phyloP scores from a whole-genome alignment of 2,797 vertebrate species.

The Nasua narica region DNA sequence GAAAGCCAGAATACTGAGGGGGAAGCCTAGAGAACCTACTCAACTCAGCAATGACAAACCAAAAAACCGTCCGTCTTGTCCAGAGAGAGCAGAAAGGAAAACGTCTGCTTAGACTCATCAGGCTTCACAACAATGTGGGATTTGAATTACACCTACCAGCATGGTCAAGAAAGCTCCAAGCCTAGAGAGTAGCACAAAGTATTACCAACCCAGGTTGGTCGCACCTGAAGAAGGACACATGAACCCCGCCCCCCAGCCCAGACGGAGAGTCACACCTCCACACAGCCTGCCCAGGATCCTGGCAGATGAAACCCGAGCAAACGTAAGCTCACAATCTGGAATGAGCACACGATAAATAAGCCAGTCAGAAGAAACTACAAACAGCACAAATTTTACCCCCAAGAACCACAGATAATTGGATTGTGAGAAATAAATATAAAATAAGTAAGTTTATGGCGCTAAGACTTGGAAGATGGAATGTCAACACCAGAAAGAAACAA shows the following conservation, averaged over 20 bases:
- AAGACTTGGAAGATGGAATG: background rate
- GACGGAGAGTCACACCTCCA: background rate
- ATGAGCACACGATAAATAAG: background rate
- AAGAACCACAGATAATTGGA: background rate
- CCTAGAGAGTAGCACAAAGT: background rate
- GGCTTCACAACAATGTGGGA: background rate
- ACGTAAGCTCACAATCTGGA: background rate
- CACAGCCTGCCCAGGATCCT: background rate
- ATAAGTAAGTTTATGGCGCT: background rate
- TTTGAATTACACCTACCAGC: background rate
- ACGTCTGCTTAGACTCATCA: background rate
- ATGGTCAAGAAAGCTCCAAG: background rate
- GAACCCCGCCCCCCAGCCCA: background rate
- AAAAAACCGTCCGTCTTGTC: background rate
- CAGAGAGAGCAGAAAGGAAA: background rate
- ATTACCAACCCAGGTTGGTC: background rate
- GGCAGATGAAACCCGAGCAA: background rate
- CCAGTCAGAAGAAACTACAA: background rate
- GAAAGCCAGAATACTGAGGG: background rate
- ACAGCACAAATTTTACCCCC: background rate
- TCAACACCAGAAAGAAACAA: background rate
- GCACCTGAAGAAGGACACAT: background rate
- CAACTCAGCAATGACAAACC: background rate
- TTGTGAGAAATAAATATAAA: background rate
- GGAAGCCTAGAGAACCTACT: background rate